Evolutionary conservation across 2,113 vertebrate genomes (phyloP).

Genomic region (Hemiprocne comata): DNA sequence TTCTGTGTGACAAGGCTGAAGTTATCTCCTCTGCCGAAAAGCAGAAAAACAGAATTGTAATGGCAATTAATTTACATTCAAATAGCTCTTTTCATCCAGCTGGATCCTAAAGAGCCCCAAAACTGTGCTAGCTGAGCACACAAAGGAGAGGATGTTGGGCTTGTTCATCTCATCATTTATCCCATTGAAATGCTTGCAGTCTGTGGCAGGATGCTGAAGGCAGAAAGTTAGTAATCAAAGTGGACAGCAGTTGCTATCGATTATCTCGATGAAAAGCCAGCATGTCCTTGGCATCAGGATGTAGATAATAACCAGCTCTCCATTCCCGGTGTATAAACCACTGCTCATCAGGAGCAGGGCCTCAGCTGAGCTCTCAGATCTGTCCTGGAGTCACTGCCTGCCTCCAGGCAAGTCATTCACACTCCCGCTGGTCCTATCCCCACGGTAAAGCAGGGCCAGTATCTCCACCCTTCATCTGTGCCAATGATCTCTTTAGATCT

Average conservation of each 20-base stretch:
- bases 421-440: not conserved
- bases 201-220: not conserved
- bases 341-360: not conserved
- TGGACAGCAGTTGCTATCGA: not conserved
- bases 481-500: fast-evolving
- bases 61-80: conserved; percentile 67
- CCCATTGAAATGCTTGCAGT: not conserved
- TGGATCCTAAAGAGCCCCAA: conserved; percentile 18
- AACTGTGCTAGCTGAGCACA: not conserved
- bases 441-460: not conserved
- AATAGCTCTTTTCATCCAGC: conserved; percentile 50
- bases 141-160: not conserved
- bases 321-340: fast-evolving
- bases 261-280: not conserved
- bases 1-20: conserved; percentile 66
- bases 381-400: not conserved
- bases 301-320: not conserved
- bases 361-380: not conserved
- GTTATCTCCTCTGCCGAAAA: conserved; percentile 61
- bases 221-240: not conserved
- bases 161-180: not conserved
- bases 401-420: not conserved
- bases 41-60: conserved; percentile 63
- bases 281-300: fast-evolving
- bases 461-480: not conserved